Conservation (phyloP, 2,888 invertebrate species). For the Troides aeacus region DNA sequence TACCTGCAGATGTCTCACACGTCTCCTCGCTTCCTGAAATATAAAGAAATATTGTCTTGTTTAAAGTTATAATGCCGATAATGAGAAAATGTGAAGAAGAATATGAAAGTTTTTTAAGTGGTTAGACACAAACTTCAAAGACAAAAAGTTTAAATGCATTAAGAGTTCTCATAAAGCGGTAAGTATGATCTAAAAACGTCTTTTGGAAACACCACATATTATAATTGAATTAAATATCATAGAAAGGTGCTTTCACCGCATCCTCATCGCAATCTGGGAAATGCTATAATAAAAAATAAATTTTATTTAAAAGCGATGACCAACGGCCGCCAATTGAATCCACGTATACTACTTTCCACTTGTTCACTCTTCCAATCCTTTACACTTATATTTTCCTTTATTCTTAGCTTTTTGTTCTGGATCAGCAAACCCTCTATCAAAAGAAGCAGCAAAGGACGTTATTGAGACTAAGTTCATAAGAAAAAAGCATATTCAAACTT, state of each 20-base stretch:
- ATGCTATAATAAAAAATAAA: constrained; percentile 36
- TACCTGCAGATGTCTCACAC: no score
- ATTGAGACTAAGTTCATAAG: no score
- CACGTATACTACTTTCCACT: neutral
- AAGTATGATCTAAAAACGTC: constrained; percentile 33
- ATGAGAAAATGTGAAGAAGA: no score
- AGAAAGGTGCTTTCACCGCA: constrained; percentile 46
- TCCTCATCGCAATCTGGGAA: constrained; percentile 36
- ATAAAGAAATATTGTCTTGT: no score
- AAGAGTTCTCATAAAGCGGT: constrained; percentile 32
- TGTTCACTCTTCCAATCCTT: no score
- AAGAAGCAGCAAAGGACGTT: no score
- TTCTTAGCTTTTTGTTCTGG: no score
- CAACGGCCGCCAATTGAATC: neutral
- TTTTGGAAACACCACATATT: constrained; percentile 30
- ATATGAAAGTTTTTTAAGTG: no score
- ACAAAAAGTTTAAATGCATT: neutral
- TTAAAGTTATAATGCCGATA: neutral
- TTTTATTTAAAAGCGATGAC: constrained; percentile 30
- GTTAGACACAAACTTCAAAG: neutral
- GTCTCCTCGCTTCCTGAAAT: no score
- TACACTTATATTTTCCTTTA: no score
- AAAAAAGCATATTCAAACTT: no score
- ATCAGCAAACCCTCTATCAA: no score
- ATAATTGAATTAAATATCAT: constrained; percentile 36